These are phyloP conservation scores for Ursus arctos DNA, from an alignment of 2,113 vertebrate genomes.

Conservation along the genomic window DNA sequence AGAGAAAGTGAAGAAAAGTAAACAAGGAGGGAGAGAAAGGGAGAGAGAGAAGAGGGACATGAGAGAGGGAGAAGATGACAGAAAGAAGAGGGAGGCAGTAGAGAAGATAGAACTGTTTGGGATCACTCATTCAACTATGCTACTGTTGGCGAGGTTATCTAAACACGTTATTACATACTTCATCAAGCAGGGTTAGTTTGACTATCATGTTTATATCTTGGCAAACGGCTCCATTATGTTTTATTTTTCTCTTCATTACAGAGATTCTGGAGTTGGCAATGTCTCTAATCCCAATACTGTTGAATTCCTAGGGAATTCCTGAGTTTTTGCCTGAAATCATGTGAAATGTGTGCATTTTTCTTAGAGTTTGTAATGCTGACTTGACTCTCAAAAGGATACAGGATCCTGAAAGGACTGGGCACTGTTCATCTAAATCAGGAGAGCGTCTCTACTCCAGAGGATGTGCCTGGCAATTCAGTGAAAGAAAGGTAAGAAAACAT, in stretches of 20 bases:
- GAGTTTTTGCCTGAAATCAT: not conserved
- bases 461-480: not conserved
- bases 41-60: not conserved
- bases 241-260: not conserved
- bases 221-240: not conserved
- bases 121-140: not conserved
- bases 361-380: not conserved
- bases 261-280: not conserved
- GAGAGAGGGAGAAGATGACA: not conserved
- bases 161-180: not conserved
- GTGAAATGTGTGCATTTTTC: constrained; percentile 24
- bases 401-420: not conserved
- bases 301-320: not conserved
- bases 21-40: not conserved
- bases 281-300: not conserved
- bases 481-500: not conserved
- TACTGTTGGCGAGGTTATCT: not conserved
- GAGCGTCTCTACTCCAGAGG: not conserved
- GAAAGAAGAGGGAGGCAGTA: not conserved
- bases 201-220: not conserved
- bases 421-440: not conserved
- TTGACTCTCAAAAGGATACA: not conserved
- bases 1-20: not conserved
- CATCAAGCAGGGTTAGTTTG: not conserved
- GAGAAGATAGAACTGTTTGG: not conserved